These are phyloP conservation scores for Eupithecia subfuscata DNA, from an alignment of 2,888 invertebrate genomes.

Conservation along the genomic window DNA sequence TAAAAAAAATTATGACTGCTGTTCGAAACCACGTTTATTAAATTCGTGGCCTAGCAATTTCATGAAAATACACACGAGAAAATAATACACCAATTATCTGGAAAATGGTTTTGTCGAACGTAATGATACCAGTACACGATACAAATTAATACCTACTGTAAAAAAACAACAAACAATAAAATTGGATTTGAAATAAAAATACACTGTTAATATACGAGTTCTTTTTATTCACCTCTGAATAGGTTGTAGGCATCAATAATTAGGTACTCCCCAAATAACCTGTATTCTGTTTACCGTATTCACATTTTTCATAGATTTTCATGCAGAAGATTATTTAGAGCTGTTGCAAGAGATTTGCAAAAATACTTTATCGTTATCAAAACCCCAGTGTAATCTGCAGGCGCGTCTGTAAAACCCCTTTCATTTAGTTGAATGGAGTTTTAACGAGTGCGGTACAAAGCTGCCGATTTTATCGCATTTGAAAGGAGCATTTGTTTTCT, in stretches of 20 bases:
- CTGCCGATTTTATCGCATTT: conserved; percentile 53
- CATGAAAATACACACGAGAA: not conserved
- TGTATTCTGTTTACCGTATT: not conserved
- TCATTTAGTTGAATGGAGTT: conserved; percentile 51
- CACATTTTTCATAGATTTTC: not conserved
- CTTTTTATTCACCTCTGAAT: not conserved
- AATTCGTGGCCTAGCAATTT: not conserved
- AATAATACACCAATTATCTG: not conserved
- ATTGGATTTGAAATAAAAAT: not conserved
- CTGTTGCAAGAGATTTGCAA: not conserved
- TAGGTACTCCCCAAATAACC: not conserved
- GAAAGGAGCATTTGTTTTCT: conserved; percentile 58
- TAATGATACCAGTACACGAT: not conserved
- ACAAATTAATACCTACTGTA: not conserved
- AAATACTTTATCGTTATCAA: conserved; percentile 18
- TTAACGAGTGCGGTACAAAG: conserved; percentile 54
- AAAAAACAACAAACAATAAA: not conserved
- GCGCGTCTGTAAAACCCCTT: conserved; percentile 33
- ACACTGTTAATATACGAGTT: not conserved
- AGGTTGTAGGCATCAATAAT: not conserved
- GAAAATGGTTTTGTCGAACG: not conserved
- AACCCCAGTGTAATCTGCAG: conserved; percentile 21
- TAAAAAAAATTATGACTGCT: not conserved
- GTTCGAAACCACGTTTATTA: not conserved
- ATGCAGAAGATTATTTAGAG: not conserved